These are phyloP conservation scores for Phrixothrix hirtus DNA, from an alignment of 2,888 invertebrate genomes.

Conservation along the genomic window DNA sequence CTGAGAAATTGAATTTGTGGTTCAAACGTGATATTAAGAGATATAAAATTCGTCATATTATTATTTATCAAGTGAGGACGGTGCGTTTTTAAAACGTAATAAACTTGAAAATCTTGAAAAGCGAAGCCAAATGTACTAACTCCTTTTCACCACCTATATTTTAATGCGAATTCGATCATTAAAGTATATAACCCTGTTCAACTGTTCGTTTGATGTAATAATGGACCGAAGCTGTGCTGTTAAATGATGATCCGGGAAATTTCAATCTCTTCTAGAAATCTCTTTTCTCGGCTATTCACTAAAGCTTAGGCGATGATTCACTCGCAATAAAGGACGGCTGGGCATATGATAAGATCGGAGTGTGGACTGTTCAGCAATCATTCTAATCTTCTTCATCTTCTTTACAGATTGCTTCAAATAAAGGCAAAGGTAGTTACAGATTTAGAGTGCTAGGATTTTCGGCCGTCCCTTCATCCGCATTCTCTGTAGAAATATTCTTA, in stretches of 20 bases:
- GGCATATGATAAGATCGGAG: slow-evolving; percentile 45
- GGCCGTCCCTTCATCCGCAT: not conserved
- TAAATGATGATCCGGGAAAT: slow-evolving; percentile 40
- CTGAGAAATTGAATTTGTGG: not conserved
- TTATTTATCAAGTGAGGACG: too few relatives aligned
- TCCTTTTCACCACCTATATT: slow-evolving; percentile 8
- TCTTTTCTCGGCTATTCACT: slow-evolving; percentile 36
- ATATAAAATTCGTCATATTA: not conserved
- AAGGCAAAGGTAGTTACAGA: slow-evolving; percentile 23
- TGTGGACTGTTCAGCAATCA: slow-evolving; percentile 45
- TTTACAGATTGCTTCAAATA: slow-evolving; percentile 44
- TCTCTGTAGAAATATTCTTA: too few relatives aligned
- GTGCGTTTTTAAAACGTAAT: not conserved
- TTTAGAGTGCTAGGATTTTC: slow-evolving; percentile 6
- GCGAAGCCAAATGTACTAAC: slow-evolving; percentile 6
- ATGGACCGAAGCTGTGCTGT: slow-evolving; percentile 42
- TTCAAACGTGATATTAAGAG: not conserved
- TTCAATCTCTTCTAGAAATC: slow-evolving; percentile 38
- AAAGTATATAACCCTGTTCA: slow-evolving; percentile 18
- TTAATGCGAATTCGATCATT: slow-evolving; percentile 21
- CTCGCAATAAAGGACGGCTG: slow-evolving; percentile 39
- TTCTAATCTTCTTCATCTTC: slow-evolving; percentile 48
- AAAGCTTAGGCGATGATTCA: slow-evolving; percentile 45
- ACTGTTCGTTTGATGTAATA: slow-evolving; percentile 33
- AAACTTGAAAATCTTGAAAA: slow-evolving; percentile 6